These are phyloP conservation scores for Trochalopteron elliotii DNA, from an alignment of 2,113 vertebrate genomes.

Conservation along the genomic window DNA sequence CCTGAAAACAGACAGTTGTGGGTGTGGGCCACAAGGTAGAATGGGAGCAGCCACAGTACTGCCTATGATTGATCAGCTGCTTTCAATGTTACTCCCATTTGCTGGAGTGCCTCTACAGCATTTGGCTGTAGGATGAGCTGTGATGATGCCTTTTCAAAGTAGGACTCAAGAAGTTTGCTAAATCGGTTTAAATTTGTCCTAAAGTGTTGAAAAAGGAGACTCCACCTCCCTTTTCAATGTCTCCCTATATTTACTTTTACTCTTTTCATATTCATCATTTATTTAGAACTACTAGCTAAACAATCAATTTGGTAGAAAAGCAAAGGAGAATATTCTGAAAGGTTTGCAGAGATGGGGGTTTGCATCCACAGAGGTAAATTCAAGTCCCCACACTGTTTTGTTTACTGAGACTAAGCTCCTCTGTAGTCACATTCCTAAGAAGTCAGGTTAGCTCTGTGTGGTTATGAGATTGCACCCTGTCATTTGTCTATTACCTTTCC, in stretches of 20 bases:
- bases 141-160: not conserved
- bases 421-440: not conserved
- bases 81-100: not conserved
- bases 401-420: not conserved
- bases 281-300: not conserved
- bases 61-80: not conserved
- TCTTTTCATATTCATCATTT: not conserved
- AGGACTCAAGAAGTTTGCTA: not conserved
- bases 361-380: not conserved
- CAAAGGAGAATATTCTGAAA: not conserved
- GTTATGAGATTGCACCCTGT: not conserved
- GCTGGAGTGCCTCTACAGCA: not conserved
- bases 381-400: not conserved
- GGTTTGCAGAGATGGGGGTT: not conserved
- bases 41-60: not conserved
- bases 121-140: not conserved
- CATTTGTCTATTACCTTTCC: not conserved
- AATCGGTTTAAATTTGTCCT: not conserved
- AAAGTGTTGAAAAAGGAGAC: not conserved
- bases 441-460: not conserved
- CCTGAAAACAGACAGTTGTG: not conserved
- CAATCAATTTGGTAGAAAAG: not conserved
- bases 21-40: not conserved
- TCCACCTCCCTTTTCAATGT: not conserved
- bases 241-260: not conserved